Evolutionary conservation across 2,888 invertebrate genomes (phyloP).

Genomic region (Sericinus montela): DNA sequence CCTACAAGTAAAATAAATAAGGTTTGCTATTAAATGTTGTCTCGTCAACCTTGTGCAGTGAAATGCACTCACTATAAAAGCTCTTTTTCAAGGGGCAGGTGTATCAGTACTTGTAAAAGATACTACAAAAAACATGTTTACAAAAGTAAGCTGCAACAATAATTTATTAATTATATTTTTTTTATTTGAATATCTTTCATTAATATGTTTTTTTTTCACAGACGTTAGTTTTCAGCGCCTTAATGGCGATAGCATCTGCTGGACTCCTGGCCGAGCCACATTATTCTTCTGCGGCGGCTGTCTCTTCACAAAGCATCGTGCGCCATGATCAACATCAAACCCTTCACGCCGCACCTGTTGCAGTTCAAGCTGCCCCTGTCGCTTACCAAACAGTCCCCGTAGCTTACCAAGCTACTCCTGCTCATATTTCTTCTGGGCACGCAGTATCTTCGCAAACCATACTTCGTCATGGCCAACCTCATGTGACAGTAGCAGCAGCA

Average conservation of each 20-base stretch:
- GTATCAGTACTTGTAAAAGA: neutral
- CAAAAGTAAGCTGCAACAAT: neutral
- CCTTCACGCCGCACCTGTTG: constrained; percentile 2
- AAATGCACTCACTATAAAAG: neutral
- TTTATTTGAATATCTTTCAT: neutral
- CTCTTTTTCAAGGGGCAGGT: neutral
- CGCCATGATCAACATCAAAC: constrained; percentile 41
- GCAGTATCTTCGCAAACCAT: constrained; percentile 22
- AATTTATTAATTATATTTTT: neutral
- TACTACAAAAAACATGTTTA: neutral
- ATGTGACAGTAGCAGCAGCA: constrained; percentile 36
- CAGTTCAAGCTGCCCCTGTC: constrained; percentile 18
- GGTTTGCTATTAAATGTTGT: neutral
- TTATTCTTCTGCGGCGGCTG: constrained; percentile 43
- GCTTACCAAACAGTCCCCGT: constrained; percentile 30
- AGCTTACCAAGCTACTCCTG: constrained; percentile 33
- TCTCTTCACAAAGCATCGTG: constrained; percentile 50
- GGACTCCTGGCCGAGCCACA: constrained; percentile 54
- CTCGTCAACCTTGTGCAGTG: neutral
- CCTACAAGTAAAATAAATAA: neutral
- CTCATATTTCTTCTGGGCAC: constrained; percentile 19
- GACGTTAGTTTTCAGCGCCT: constrained; percentile 45
- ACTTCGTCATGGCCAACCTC: constrained; percentile 42
- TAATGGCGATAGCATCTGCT: constrained; percentile 50
- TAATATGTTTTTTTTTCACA: constrained; percentile 25